Base-by-base conservation (phyloP, 2,797 vertebrate species). In the Parauchenoglanis punctatus region DNA sequence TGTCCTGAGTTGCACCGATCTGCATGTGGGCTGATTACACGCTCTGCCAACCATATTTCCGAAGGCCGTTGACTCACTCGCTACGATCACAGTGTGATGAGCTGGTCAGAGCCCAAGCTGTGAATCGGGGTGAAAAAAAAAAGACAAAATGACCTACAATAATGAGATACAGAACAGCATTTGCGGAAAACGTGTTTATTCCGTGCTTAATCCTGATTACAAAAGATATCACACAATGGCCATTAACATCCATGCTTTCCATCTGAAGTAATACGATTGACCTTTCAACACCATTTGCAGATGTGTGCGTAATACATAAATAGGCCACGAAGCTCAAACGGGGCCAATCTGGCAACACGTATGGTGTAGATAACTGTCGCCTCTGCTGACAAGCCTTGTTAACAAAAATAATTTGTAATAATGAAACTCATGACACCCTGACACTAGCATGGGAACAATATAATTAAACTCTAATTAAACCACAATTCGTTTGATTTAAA, bases 41-140 rank as follows among this genome's bases (percentile, higher is more conserved):
- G 54, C 81, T 72, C 87, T 40, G 40, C 63, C 28, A 67, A 81
- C 70, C 31, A 15, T 77, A 65, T 87, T 78, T 68, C n/a, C 63
- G 72, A 88, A 84, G 65, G 35, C 78, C 54, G 28, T 28, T 87
- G 87, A 83, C 82, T 81, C 6, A 82, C 40, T 20, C 23, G 78
- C 76, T 5, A 3, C 59, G 84, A 76, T 61, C 46, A 56, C 35
- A 12, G 31, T 23, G 86, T 77, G 35, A 65, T 75, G 86, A 73
- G 40, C 85, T 73, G 85, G 35, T 86, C 56, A 8, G 72, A 77
- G 25, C 46, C 68, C n/a, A n/a, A 70, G 13, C 65, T 80, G 49
- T 68, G 85, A 44, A 20, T 78, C 46, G 78, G 84, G 18, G 46
- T n/a, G 15, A 8, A 56, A 80, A 65, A 65, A 59, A 20, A 5